These are phyloP conservation scores for Clarias gariepinus DNA, from an alignment of 2,113 vertebrate genomes.

Conservation along the genomic window DNA sequence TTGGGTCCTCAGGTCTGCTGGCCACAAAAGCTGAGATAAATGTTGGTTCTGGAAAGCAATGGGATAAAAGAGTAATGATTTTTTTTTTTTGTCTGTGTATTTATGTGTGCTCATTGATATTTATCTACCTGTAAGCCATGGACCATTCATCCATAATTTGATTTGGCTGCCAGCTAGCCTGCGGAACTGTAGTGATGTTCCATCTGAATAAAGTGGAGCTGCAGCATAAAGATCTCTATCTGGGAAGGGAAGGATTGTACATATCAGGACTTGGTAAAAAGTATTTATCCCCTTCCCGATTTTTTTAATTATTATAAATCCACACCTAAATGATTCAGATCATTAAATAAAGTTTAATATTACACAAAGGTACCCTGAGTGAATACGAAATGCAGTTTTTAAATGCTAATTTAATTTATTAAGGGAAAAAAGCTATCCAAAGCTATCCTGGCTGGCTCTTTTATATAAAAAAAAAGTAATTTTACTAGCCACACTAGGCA, in stretches of 20 bases:
- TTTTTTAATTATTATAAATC: too few species aligned
- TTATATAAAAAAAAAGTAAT: too few species aligned
- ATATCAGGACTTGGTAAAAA: too few species aligned
- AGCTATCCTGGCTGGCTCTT: too few species aligned
- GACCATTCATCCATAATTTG: constrained; percentile 71
- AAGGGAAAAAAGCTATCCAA: too few species aligned
- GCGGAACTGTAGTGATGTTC: constrained; percentile 69
- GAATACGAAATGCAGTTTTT: too few species aligned
- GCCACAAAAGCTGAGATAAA: constrained; percentile 83
- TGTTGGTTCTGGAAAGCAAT: constrained; percentile 77
- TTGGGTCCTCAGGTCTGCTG: constrained; percentile 67
- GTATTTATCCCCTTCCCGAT: too few species aligned
- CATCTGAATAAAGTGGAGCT: constrained; percentile 65
- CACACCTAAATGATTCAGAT: too few species aligned
- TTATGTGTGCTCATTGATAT: neutral
- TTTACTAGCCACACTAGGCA: too few species aligned
- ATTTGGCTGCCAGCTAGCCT: constrained; percentile 62
- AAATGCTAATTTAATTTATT: too few species aligned
- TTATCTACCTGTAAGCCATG: constrained; percentile 69
- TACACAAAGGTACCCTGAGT: too few species aligned
- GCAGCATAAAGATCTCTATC: constrained; percentile 73
- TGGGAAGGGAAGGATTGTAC: constrained; percentile 37
- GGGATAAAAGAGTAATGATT: neutral
- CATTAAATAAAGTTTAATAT: too few species aligned
- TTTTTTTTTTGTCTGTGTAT: neutral